phyloP scores from a whole-genome alignment of 2,888 invertebrate species.

The Podotricha telesiphe region DNA sequence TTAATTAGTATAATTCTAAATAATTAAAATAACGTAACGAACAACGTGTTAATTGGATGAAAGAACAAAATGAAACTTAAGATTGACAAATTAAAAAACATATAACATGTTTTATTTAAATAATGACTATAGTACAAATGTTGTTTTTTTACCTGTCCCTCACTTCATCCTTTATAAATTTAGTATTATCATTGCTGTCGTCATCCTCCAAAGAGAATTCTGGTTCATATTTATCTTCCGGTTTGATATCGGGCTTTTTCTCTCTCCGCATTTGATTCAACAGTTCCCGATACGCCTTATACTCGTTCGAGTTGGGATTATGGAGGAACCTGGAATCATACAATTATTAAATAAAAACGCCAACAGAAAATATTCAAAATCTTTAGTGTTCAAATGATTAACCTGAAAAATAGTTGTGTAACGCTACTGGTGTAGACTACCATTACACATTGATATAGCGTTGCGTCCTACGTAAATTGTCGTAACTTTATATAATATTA shows the following conservation, averaged over 20 bases:
- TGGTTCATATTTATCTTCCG: slow-evolving; percentile 80
- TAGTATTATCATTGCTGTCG: slow-evolving; percentile 67
- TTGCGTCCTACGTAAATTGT: no score
- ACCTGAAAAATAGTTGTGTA: slow-evolving; percentile 56
- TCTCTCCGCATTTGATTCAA: slow-evolving; percentile 63
- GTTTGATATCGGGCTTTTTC: slow-evolving; percentile 67
- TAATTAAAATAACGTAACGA: no score
- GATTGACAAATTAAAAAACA: no score
- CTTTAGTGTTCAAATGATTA: slow-evolving; percentile 51
- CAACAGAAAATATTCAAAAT: slow-evolving; percentile 55
- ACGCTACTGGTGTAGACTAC: slow-evolving; percentile 29
- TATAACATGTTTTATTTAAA: no score
- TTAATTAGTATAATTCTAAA: no score
- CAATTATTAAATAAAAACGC: slow-evolving; percentile 47
- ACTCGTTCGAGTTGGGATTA: slow-evolving; percentile 73
- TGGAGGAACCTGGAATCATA: slow-evolving; percentile 77
- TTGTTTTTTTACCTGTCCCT: slow-evolving; percentile 69
- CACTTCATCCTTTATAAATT: slow-evolving; percentile 66
- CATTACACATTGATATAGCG: not conserved
- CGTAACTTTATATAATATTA: no score
- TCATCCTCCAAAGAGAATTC: slow-evolving; percentile 79
- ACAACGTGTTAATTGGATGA: no score
- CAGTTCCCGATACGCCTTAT: slow-evolving; percentile 75
- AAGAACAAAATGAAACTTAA: no score
- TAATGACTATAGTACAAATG: no score